Conservation (phyloP, 2,888 invertebrate species). For the Athalia cordata region DNA sequence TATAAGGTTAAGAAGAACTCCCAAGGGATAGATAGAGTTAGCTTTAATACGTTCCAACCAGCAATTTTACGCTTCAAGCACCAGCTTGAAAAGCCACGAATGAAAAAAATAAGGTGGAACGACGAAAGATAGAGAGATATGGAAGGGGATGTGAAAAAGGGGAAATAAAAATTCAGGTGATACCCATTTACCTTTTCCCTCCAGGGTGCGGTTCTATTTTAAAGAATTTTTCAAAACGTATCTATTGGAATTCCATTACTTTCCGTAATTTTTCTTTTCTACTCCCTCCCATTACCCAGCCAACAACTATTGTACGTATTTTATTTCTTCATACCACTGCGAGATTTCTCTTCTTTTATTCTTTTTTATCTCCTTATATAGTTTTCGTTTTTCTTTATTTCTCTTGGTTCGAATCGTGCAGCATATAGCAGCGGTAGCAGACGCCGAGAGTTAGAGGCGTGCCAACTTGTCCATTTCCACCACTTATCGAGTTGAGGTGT, state of each 20-base stretch:
- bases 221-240: too few relatives aligned
- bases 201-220: too few relatives aligned
- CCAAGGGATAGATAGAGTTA: slow-evolving; percentile 57
- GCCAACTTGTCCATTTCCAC: slow-evolving; percentile 35
- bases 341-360: not conserved
- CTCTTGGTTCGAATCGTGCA: too few relatives aligned
- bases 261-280: too few relatives aligned
- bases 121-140: not conserved
- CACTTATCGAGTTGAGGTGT: slow-evolving; percentile 29
- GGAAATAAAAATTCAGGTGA: not conserved
- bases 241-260: too few relatives aligned
- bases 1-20: slow-evolving; percentile 32
- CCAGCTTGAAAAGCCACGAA: slow-evolving; percentile 59
- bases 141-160: not conserved
- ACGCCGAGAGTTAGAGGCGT: not conserved
- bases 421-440: not conserved
- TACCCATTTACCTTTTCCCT: too few relatives aligned
- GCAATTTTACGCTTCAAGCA: slow-evolving; percentile 68
- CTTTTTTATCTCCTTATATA: not conserved
- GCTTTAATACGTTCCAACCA: slow-evolving; percentile 63
- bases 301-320: not conserved
- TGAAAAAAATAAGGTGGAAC: slow-evolving; percentile 28
- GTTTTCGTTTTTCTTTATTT: not conserved
- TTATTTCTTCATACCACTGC: not conserved
- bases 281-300: too few relatives aligned